Percentiles rank a stretch among this genome's conserved stretches.
phyloP scores from a whole-genome alignment of 1,140 invertebrate genomes.

The Rhysida immarginata region DNA sequence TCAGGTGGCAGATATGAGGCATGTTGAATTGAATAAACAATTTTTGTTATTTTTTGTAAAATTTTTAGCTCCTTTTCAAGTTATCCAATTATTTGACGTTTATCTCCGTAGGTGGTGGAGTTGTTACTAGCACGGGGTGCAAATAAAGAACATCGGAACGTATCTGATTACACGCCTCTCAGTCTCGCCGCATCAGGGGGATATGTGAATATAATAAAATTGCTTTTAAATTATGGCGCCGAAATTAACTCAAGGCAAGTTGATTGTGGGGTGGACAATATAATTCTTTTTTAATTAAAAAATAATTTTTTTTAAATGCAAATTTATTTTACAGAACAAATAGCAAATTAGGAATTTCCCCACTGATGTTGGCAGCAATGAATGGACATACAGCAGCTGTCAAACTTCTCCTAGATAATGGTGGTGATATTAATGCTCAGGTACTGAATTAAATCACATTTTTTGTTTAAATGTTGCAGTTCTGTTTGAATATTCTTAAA shows the following conservation, averaged over 20 bases:
- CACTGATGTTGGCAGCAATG: conserved; percentile 98
- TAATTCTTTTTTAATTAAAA: neutral
- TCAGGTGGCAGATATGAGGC: conserved; percentile 87
- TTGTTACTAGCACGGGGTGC: conserved; percentile 69
- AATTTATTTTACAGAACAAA: conserved; percentile 55
- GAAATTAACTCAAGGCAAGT: conserved; percentile 79
- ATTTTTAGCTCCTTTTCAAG: conserved; percentile 10
- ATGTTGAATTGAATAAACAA: conserved; percentile 14
- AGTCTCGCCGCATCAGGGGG: conserved; percentile 94
- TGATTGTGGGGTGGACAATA: neutral
- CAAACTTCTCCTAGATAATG: conserved; percentile 83
- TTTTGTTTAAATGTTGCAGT: no score
- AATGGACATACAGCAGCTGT: conserved; percentile 83
- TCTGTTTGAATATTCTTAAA: no score
- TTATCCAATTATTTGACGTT: conserved; percentile 9
- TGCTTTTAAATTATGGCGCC: conserved; percentile 71
- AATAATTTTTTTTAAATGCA: neutral
- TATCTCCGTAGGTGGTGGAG: conserved; percentile 79
- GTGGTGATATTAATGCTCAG: conserved; percentile 95
- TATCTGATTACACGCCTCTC: conserved; percentile 96
- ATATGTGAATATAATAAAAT: conserved; percentile 95
- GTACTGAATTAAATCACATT: neutral
- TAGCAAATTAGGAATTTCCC: conserved; percentile 94
- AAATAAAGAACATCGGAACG: conserved; percentile 98
- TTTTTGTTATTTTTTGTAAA: conserved; percentile 6